Conservation (phyloP, 2,113 vertebrate genomes). For the Emydura subglobosa region DNA sequence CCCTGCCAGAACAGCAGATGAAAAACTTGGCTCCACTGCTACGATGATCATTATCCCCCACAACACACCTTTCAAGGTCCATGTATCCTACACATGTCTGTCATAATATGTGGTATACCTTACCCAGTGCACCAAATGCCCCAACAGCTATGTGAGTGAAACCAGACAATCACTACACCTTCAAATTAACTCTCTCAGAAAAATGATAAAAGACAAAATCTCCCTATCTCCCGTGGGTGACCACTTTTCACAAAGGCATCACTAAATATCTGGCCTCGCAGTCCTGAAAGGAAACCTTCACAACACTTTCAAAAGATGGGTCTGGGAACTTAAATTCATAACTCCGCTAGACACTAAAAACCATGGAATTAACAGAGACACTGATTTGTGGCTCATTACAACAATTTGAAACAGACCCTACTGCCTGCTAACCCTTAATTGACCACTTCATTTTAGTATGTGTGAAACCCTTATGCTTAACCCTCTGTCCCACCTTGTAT, state of each 20-base stretch:
- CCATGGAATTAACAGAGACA: not conserved
- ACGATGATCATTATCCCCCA: too few species aligned
- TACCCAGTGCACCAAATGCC: not conserved
- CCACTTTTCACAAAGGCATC: not conserved
- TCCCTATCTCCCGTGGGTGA: not conserved
- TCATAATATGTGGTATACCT: not conserved
- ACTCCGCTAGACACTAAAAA: not conserved
- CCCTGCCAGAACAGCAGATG: too few species aligned
- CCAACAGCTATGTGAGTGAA: not conserved
- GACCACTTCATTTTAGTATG: not conserved
- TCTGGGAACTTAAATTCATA: not conserved
- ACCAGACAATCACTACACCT: not conserved
- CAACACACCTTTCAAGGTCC: not conserved
- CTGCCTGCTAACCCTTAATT: not conserved
- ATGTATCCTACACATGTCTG: not conserved
- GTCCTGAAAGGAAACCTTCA: not conserved
- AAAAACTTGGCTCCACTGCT: too few species aligned
- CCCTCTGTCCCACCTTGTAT: not conserved
- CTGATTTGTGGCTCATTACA: not conserved
- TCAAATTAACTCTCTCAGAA: not conserved
- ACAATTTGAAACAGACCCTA: not conserved
- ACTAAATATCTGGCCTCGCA: not conserved
- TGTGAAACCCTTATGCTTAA: not conserved
- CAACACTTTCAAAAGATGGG: not conserved
- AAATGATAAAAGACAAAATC: not conserved